Percentiles rank a stretch among this genome's conserved stretches.
These are phyloP conservation scores for Eulithis prunata DNA, from an alignment of 2,888 invertebrate genomes.

Conservation along the genomic window DNA sequence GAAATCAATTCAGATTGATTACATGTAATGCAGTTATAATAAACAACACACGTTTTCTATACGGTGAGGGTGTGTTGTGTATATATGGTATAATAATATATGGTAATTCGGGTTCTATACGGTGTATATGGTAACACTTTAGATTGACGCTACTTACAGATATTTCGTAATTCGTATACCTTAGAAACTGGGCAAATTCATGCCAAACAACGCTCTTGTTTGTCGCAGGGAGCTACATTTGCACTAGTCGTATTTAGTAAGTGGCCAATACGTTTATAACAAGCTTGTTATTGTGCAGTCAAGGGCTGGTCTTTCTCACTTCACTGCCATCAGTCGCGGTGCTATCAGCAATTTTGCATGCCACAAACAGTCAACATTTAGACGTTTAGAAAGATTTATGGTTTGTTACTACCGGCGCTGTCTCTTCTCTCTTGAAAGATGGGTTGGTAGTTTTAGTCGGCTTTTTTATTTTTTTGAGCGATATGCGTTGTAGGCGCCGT, in stretches of 20 bases:
- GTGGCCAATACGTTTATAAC: constrained; percentile 48
- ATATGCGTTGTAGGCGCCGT: not conserved
- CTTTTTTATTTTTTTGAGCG: constrained; percentile 20
- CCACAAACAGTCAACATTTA: constrained; percentile 48
- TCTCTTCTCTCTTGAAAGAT: constrained; percentile 17
- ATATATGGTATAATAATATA: too few relatives aligned
- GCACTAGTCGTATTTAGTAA: constrained; percentile 22
- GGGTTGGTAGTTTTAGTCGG: constrained; percentile 10
- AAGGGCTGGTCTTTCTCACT: constrained; percentile 45
- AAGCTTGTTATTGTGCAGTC: constrained; percentile 52
- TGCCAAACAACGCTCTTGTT: not conserved
- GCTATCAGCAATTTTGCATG: constrained; percentile 66
- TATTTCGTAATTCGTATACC: too few relatives aligned
- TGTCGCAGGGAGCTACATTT: not conserved
- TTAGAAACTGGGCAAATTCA: too few relatives aligned
- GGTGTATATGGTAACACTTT: too few relatives aligned
- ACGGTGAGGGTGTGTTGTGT: too few relatives aligned
- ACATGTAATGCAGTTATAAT: too few relatives aligned
- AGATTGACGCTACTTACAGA: too few relatives aligned
- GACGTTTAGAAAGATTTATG: constrained; percentile 36
- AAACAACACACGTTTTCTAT: too few relatives aligned
- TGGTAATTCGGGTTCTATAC: too few relatives aligned
- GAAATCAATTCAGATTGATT: too few relatives aligned
- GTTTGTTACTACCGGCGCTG: constrained; percentile 28
- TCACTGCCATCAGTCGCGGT: constrained; percentile 54